Conservation (phyloP, 2,113 vertebrate genomes). For the Crypturellus undulatus region DNA sequence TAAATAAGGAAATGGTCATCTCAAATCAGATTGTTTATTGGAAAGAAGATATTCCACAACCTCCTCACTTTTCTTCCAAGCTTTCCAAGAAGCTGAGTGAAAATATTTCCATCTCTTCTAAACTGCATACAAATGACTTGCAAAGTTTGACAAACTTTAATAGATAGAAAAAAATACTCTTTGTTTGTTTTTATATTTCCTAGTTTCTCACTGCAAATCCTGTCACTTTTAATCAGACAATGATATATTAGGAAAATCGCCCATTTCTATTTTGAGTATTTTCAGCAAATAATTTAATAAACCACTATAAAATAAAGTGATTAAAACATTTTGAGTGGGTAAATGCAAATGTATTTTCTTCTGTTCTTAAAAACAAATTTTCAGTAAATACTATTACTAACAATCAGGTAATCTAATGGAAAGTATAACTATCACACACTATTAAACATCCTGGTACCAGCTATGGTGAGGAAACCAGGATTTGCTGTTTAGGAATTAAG, state of each 20-base stretch:
- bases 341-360: background rate
- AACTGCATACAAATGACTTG: background rate
- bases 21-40: background rate
- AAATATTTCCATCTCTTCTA: background rate
- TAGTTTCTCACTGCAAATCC: background rate
- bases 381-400: background rate
- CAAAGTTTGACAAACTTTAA: background rate
- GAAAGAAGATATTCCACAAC: background rate
- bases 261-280: background rate
- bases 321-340: background rate
- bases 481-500: too few species aligned
- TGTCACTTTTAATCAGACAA: background rate
- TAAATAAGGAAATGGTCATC: background rate
- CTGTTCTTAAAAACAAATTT: background rate
- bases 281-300: background rate
- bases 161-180: rapidly evolving
- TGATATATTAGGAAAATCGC: background rate
- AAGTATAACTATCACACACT: background rate
- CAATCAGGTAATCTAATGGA: background rate
- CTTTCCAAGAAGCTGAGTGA: background rate
- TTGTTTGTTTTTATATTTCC: background rate
- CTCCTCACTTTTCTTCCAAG: rapidly evolving
- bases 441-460: background rate
- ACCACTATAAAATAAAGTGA: background rate
- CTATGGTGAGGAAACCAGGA: background rate